Percentiles rank a stretch among this genome's conserved stretches.
phyloP scores from a whole-genome alignment of 2,113 vertebrate species.

The Alethe castanea region DNA sequence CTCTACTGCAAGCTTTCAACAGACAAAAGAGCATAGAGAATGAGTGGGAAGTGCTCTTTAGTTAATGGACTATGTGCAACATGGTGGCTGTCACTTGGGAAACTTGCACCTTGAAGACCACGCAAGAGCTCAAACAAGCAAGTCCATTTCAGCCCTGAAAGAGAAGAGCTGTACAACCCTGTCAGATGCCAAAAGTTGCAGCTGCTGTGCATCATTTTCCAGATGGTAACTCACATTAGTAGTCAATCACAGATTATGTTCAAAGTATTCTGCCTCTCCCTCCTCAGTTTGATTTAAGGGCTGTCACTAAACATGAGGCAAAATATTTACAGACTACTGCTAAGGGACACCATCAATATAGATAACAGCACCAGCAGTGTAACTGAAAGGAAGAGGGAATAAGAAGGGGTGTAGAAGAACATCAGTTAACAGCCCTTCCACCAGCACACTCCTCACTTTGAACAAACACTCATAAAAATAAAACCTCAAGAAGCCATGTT shows the following conservation, averaged over 20 bases:
- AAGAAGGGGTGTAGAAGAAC: background rate
- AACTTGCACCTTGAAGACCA: background rate
- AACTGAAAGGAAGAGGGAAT: background rate
- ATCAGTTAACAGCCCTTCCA: background rate
- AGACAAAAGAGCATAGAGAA: background rate
- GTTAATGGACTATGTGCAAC: fast-evolving
- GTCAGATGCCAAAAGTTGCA: conserved; percentile 26
- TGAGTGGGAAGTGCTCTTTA: background rate
- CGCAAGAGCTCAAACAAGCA: background rate
- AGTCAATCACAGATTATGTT: conserved; percentile 16
- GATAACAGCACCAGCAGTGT: background rate
- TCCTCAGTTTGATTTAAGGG: conserved; percentile 20
- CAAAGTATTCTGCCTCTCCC: background rate
- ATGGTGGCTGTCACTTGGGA: background rate
- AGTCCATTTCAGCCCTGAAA: background rate
- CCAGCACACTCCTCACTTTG: background rate
- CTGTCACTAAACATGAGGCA: background rate
- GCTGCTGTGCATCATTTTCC: conserved; percentile 43
- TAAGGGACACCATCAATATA: background rate
- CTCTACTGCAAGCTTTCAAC: background rate
- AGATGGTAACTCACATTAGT: conserved; percentile 40
- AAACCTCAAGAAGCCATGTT: background rate
- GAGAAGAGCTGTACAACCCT: background rate
- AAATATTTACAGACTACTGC: conserved; percentile 50
- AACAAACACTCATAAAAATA: background rate